A percentile compares a stretch with the other conserved stretches of the same genome.
These are phyloP conservation scores for Anhinga anhinga DNA, from an alignment of 2,113 vertebrate species.

Conservation along the genomic window DNA sequence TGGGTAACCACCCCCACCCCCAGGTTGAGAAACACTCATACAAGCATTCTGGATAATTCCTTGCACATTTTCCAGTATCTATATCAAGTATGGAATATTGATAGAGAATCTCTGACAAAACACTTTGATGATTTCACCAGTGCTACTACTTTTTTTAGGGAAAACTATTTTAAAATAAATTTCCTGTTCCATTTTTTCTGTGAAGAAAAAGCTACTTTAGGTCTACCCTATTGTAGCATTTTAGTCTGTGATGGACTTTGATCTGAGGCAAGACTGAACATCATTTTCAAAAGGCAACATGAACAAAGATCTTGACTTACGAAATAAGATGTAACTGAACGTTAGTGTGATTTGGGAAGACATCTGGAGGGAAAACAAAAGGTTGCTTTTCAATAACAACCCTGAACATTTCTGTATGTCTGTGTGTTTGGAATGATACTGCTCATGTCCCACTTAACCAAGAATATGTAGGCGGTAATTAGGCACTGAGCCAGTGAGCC, in stretches of 20 bases:
- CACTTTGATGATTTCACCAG: not conserved
- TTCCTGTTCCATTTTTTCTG: not conserved
- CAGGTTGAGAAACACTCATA: not conserved
- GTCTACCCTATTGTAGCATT: not conserved
- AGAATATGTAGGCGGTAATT: not conserved
- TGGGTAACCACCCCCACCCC: not conserved
- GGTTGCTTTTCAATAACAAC: not conserved
- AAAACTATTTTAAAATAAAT: not conserved
- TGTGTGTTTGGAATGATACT: not conserved
- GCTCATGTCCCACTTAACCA: not conserved
- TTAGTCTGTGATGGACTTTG: not conserved
- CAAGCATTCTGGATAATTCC: not conserved
- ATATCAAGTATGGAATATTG: not conserved
- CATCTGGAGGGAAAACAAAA: not conserved
- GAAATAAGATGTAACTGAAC: not conserved
- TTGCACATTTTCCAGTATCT: not conserved
- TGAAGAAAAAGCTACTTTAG: not conserved
- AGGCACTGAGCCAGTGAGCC: not conserved
- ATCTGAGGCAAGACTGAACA: not conserved
- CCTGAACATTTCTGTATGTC: not conserved
- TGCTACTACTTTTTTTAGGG: not conserved
- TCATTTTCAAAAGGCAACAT: not conserved
- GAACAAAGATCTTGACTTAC: not conserved
- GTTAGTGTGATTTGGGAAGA: not conserved
- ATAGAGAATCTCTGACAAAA: not conserved